Evolutionary conservation across 2,113 vertebrate species (phyloP).

Genomic region (Strigops habroptila): DNA sequence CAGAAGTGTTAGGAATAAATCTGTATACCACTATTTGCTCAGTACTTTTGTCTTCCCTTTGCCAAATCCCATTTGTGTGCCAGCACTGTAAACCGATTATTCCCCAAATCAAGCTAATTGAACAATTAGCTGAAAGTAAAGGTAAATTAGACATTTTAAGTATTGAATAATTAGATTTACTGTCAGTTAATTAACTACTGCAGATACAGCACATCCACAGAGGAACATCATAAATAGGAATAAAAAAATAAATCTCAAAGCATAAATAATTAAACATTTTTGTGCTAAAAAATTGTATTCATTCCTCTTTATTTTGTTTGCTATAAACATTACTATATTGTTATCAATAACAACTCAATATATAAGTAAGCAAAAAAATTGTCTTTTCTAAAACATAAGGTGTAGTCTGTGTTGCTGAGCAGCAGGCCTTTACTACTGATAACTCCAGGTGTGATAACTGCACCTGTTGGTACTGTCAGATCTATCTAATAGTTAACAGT

Average conservation of each 20-base stretch:
- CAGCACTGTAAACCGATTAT: conserved; percentile 53
- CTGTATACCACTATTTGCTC: not conserved
- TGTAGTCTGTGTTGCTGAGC: not conserved
- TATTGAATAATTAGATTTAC: conserved; percentile 53
- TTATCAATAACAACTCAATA: not conserved
- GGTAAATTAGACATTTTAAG: conserved; percentile 59
- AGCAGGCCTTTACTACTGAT: not conserved
- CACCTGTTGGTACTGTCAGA: not conserved
- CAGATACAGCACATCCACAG: conserved; percentile 30
- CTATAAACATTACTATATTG: not conserved
- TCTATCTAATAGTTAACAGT: not conserved
- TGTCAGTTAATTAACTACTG: conserved; percentile 47
- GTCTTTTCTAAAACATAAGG: not conserved
- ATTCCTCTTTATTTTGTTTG: not conserved
- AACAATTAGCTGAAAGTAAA: conserved; percentile 60
- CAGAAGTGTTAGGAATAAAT: not conserved
- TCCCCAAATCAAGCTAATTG: conserved; percentile 45
- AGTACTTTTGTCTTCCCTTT: not conserved
- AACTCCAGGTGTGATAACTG: not conserved
- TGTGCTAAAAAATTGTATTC: not conserved
- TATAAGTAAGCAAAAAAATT: not conserved
- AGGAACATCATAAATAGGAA: not conserved
- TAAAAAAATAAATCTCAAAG: not conserved
- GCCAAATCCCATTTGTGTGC: conserved; percentile 2
- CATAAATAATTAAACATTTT: not conserved